Conservation (phyloP, 1,140 invertebrate genomes). For the Agrypnia vestita region DNA sequence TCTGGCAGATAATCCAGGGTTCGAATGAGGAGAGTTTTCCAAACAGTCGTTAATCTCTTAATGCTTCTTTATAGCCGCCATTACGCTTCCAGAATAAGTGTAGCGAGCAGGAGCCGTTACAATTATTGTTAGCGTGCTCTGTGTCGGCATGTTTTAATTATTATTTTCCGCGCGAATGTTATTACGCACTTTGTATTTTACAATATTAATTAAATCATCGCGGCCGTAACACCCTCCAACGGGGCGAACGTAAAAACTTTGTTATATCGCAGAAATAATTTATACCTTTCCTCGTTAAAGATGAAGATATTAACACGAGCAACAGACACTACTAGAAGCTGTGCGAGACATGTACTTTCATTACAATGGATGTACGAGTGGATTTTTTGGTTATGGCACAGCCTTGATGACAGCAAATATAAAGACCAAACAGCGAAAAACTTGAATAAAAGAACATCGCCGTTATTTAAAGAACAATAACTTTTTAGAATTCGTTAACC, state of each 20-base stretch:
- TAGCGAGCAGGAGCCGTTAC: neutral
- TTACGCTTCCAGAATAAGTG: slow-evolving; percentile 15
- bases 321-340: too few species aligned
- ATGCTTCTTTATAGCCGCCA: slow-evolving; percentile 21
- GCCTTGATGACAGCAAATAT: too few species aligned
- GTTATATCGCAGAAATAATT: too few species aligned
- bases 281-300: too few species aligned
- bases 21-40: slow-evolving; percentile 23
- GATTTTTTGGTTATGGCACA: too few species aligned
- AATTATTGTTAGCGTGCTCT: neutral
- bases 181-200: slow-evolving; percentile 1
- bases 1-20: neutral
- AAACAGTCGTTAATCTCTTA: slow-evolving; percentile 36
- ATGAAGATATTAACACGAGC: too few species aligned
- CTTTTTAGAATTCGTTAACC: too few species aligned
- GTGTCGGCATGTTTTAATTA: slow-evolving; percentile 12
- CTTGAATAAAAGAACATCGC: too few species aligned
- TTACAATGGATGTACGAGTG: too few species aligned
- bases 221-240: neutral
- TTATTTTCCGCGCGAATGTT: slow-evolving; percentile 12
- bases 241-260: neutral
- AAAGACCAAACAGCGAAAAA: too few species aligned
- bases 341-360: too few species aligned
- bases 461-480: too few species aligned
- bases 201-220: neutral